These are phyloP conservation scores for Rhyacophila evoluta DNA, from an alignment of 2,888 invertebrate species.

Conservation along the genomic window DNA sequence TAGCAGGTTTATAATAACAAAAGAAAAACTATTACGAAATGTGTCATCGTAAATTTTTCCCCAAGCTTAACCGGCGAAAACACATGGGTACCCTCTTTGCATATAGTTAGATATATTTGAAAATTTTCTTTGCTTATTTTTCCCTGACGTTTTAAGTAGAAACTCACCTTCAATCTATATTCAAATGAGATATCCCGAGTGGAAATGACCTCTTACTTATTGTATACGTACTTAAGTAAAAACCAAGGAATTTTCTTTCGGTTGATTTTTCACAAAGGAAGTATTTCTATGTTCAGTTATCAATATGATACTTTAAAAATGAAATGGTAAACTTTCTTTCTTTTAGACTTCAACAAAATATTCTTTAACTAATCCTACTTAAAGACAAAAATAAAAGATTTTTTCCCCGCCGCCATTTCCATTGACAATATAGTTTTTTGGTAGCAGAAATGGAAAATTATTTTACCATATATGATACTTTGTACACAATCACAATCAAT, in stretches of 20 bases:
- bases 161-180: conserved; percentile 31
- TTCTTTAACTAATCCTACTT: too few relatives aligned
- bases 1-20: conserved; percentile 5
- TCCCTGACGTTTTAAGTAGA: background rate
- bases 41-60: conserved; percentile 11
- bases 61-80: background rate
- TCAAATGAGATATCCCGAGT: conserved; percentile 22
- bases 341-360: too few relatives aligned
- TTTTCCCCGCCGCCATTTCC: too few relatives aligned
- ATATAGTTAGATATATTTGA: background rate
- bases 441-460: too few relatives aligned
- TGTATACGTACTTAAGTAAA: background rate
- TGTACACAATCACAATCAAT: too few relatives aligned
- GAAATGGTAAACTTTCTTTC: too few relatives aligned
- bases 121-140: background rate
- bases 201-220: conserved; percentile 20
- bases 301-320: background rate
- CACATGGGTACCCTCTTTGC: conserved; percentile 8
- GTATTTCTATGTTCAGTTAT: background rate
- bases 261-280: background rate
- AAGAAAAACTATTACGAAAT: conserved; percentile 25
- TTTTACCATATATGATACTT: too few relatives aligned
- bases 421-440: too few relatives aligned
- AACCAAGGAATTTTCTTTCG: background rate
- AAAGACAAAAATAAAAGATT: too few relatives aligned